Percentiles rank a stretch among this genome's conserved stretches.
phyloP scores from a whole-genome alignment of 2,797 vertebrate species.

The Otolemur crassicaudatus region DNA sequence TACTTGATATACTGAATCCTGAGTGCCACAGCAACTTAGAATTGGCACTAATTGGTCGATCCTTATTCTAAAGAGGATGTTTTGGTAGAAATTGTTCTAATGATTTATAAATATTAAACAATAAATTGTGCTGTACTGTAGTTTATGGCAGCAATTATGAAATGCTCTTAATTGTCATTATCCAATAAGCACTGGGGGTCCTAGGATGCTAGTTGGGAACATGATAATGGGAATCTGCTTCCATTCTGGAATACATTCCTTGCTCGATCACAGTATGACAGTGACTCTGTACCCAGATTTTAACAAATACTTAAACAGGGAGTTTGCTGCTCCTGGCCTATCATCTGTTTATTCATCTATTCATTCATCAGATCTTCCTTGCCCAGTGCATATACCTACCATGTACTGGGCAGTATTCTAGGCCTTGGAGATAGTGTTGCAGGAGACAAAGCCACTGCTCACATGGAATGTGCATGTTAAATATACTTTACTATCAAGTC shows the following conservation, averaged over 20 bases:
- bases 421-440: background rate
- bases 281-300: background rate
- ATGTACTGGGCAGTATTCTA: background rate
- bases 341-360: background rate
- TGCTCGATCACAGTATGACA: background rate
- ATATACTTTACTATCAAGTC: background rate
- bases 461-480: background rate
- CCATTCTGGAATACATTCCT: background rate
- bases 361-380: background rate
- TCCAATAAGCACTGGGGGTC: background rate
- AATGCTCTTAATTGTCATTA: background rate
- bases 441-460: background rate
- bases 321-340: background rate
- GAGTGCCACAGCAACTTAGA: background rate
- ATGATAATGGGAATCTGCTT: background rate
- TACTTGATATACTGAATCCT: conserved; percentile 6
- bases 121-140: background rate
- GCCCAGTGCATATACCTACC: background rate
- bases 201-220: background rate
- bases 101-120: conserved; percentile 30
- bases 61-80: background rate
- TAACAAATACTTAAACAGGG: background rate
- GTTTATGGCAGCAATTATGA: background rate
- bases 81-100: conserved; percentile 22
- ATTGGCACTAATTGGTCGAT: background rate